Base-by-base conservation (phyloP, 2,888 invertebrate species). In the Entomobrya proxima region DNA sequence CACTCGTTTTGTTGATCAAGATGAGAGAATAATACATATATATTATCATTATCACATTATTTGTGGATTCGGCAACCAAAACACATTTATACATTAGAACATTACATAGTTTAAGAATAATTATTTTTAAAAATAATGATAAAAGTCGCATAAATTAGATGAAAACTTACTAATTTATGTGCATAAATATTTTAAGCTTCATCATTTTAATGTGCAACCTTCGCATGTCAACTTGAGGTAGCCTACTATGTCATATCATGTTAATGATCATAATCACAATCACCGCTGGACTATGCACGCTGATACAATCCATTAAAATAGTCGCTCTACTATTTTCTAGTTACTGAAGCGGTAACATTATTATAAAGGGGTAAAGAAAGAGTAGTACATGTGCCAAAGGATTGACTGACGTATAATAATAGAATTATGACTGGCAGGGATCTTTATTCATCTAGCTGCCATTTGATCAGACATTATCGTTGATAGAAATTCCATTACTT, bases 181-280 rank as follows among this genome's bases (percentile, higher is more conserved):
- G 69, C 44, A 67, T 79, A 67, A 67, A 69, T 79, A 27, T 67
- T 11, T 1, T 32, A 55, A 61, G 40, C 61, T 77, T 21, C 18
- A 35, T 37, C 37, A 64, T n/a, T 11, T 32, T 35, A 44, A 64
- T 21, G 32, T 7, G 30, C 50, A 79, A 47, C 79, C 79, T 79
- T 79, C 69, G 58, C 40, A 64, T 64, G 64, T 64, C 78, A 30
- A 64, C 58, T 61, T 78, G 78, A 32, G 78, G 64, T 30, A 77
- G 40, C 44, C 40, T 74, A 50, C 30, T 50, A 18, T 50, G 50
- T 50, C 15, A 47, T n/a, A 50, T 15, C 32, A 72, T 72, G 24
- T 47, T 47, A 47, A 72, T 64, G 2, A 67, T 40, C 1, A 40
- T 72, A 72, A 72, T 72, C 13, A 50, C 50, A 27, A 50, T 50